Evolutionary conservation across 2,888 invertebrate genomes (phyloP).

Genomic region (Ferrisia virgata): DNA sequence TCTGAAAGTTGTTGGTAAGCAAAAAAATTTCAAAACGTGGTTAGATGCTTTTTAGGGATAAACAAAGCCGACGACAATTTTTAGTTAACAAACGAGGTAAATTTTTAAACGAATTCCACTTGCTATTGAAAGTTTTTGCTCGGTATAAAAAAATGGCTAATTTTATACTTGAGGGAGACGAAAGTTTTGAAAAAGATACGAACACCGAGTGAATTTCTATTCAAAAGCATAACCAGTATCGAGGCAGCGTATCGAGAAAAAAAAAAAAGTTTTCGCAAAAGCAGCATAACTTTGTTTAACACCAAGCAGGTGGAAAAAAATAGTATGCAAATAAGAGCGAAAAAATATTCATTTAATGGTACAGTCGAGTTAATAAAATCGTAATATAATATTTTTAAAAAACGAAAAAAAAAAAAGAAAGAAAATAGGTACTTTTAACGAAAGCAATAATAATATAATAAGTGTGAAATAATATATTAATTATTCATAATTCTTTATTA

Average conservation of each 20-base stretch:
- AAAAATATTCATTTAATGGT: not conserved
- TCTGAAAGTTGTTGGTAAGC: not conserved
- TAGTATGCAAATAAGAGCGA: not conserved
- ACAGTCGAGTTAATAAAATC: not conserved
- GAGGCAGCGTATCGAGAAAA: not conserved
- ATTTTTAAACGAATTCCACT: conserved; percentile 5
- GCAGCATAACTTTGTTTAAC: not conserved
- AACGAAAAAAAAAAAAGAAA: not conserved
- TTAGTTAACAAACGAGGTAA: not conserved
- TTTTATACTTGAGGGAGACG: conserved; percentile 3
- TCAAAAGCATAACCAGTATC: not conserved
- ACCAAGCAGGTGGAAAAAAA: not conserved
- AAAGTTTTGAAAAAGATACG: conserved; percentile 14
- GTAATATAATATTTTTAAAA: too few species aligned
- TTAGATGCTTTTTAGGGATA: not conserved
- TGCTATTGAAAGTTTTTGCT: not conserved
- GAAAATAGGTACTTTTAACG: not conserved
- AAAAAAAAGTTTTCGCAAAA: conserved; percentile 2
- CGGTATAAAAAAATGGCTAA: not conserved
- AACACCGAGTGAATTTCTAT: not conserved
- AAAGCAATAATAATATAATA: not conserved
- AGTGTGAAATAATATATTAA: too few species aligned
- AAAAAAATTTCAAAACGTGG: not conserved
- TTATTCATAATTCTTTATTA: conserved; percentile 1
- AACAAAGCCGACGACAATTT: conserved; percentile 1